Base-by-base conservation (phyloP, 1,140 invertebrate species). In the Riptortus pedestris region DNA sequence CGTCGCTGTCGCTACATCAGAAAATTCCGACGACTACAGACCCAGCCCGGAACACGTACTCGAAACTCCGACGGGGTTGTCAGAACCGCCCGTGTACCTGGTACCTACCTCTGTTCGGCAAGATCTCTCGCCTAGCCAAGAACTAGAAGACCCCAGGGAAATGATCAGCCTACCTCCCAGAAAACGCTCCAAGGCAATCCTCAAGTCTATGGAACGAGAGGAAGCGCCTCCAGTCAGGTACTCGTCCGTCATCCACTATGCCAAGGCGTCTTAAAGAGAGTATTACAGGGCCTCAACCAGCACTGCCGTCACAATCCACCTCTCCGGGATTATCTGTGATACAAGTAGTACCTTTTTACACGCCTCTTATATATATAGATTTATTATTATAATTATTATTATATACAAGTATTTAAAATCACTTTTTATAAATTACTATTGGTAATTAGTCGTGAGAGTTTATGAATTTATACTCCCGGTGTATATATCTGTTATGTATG, bases 241-340 rank as follows among this genome's bases (percentile, higher is more conserved):
- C 69, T 88, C 81, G 67, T 88, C 87, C 0, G 88, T 90, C 45
- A 90, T 90, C 68, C 86, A 89, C 62, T 91, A 87, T 71, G 88
- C 87, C 9, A 81, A 83, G 66, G 83, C 86, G 14, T 83, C 82
- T 12, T 69, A 69, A 66, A 58, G 33, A 29, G 16, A 20, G 48
- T 45, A 26, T 45, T 55, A 22, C 51, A 22, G 20, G 51, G 51
- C 24, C 51, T 24, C 51, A 55, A 47, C 45, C 52, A 57, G 52
- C 57, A 59, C 57, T 59, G 57, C 57, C 28, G 31, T 20, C 18
- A 20, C 18, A 16, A 59, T 59, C 51, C 28, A 59, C 27, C 27
- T 20, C 57, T 38, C 14, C 28, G 33, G 28, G 28, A 38, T 59
- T 59, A 59, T 59, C 57, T 59, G 57, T 59, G 57, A 59, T 59